Base-by-base conservation (phyloP, 2,888 invertebrate species). In the Diachrysia chrysitis region DNA sequence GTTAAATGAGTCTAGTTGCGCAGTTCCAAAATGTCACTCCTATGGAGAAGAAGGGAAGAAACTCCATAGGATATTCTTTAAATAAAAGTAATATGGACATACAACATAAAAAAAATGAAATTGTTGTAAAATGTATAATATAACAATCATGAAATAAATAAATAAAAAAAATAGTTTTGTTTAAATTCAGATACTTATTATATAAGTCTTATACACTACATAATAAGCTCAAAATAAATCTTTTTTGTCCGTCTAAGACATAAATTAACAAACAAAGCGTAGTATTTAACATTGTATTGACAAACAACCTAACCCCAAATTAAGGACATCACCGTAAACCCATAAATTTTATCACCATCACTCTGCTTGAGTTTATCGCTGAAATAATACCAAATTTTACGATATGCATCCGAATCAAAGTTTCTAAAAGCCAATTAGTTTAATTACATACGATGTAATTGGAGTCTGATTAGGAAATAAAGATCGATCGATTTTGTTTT, bases 371-470 rank as follows among this genome's bases (percentile, higher is more conserved):
- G 23, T 68, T 62, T 53, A 73, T 58, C 37, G 61, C 56, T 56
- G 60, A 66, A 65, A 63, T 69, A 69, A 68, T 55, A 25, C 56
- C 2, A 21, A 46, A n/a, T 51, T 69, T 69, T 69, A 79, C 66
- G 58, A 67, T 59, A 57, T 59, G 61, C 57, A 32, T 65, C 55
- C 32, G 62, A 51, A 62, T 71, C 42, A 57, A 53, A 21, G 17
- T 63, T 57, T 56, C 63, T 81, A 76, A 78, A 70, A 73, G 60
- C 53, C 71, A 78, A 80, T 81, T 78, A 71, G 35, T 62, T 64
- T 73, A 32, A 79, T 74, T 70, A 67, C 56, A 57, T 51, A 58
- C 25, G 42, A 42, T 51, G 35, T 81, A 58, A 76, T 76, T 71
- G 64, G 35, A 37, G 63, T 78, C 64, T 64, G 59, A 69, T 72